These are phyloP conservation scores for Cylindroiulus punctatus DNA, from an alignment of 2,888 invertebrate species.

Conservation along the genomic window DNA sequence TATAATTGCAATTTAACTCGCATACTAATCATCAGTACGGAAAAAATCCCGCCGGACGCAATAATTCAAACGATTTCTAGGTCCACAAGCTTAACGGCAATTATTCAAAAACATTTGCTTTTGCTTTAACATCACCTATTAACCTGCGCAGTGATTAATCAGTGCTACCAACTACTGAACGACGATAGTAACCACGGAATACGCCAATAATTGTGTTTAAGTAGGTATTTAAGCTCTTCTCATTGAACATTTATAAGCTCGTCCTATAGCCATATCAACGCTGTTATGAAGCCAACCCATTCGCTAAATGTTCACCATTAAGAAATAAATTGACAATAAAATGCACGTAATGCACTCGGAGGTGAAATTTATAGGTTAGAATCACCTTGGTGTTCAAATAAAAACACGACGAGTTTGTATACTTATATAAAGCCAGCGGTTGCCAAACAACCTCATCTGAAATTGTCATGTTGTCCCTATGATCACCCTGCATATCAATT, in stretches of 20 bases:
- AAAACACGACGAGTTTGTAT: background rate
- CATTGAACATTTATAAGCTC: background rate
- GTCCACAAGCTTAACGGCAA: background rate
- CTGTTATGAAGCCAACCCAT: background rate
- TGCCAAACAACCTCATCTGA: background rate
- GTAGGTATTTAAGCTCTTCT: background rate
- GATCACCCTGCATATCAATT: too few species aligned
- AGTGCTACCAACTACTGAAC: background rate
- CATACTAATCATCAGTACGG: background rate
- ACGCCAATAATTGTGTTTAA: background rate
- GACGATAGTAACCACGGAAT: too few species aligned
- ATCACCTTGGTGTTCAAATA: conserved; percentile 28
- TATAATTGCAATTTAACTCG: background rate
- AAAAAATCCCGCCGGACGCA: conserved; percentile 2
- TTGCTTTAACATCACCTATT: background rate
- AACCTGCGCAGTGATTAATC: background rate
- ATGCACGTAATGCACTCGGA: background rate
- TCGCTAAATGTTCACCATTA: background rate
- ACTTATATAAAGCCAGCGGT: background rate
- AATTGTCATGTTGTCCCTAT: conserved; percentile 25
- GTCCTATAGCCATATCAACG: background rate
- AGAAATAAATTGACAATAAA: conserved; percentile 35
- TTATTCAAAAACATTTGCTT: background rate
- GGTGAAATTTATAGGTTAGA: conserved; percentile 6
- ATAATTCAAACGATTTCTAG: background rate